These are phyloP conservation scores for Hyles vespertilio DNA, from an alignment of 1,140 invertebrate species.

Conservation along the genomic window DNA sequence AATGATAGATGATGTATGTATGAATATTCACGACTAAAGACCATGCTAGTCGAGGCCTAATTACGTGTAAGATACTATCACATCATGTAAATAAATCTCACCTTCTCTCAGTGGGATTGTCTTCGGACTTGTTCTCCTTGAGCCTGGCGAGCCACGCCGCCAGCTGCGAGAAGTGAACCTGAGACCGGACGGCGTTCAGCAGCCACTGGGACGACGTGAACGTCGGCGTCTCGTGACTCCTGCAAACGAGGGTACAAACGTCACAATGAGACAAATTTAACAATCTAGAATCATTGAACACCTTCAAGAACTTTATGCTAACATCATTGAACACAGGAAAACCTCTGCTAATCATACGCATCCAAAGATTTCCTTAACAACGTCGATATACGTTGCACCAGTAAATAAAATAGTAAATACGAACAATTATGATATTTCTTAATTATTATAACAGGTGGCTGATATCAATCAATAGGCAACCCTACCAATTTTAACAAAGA, in stretches of 20 bases:
- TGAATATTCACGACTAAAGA: no score
- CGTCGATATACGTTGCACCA: background rate
- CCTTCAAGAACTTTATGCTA: no score
- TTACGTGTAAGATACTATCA: no score
- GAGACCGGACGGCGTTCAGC: conserved; percentile 94
- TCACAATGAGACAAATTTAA: no score
- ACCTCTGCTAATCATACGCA: no score
- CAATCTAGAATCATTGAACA: no score
- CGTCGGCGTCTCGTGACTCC: conserved; percentile 60
- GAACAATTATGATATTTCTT: background rate
- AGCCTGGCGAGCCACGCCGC: conserved; percentile 85
- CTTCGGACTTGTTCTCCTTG: conserved; percentile 65
- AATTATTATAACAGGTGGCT: background rate
- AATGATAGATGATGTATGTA: no score
- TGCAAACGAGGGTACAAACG: conserved; percentile 28
- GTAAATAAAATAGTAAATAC: background rate
- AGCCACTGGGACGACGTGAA: conserved; percentile 83
- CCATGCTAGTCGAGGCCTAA: no score
- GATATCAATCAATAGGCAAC: background rate
- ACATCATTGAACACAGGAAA: no score
- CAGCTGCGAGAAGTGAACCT: conserved; percentile 97
- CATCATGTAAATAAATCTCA: conserved; percentile 12
- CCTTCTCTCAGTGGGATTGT: conserved; percentile 68
- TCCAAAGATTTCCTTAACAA: no score
- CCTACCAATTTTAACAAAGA: background rate